A percentile compares a stretch with the other conserved stretches of the same genome.
These are phyloP conservation scores for Rhynchonycteris naso DNA, from an alignment of 2,797 vertebrate species.

Conservation along the genomic window DNA sequence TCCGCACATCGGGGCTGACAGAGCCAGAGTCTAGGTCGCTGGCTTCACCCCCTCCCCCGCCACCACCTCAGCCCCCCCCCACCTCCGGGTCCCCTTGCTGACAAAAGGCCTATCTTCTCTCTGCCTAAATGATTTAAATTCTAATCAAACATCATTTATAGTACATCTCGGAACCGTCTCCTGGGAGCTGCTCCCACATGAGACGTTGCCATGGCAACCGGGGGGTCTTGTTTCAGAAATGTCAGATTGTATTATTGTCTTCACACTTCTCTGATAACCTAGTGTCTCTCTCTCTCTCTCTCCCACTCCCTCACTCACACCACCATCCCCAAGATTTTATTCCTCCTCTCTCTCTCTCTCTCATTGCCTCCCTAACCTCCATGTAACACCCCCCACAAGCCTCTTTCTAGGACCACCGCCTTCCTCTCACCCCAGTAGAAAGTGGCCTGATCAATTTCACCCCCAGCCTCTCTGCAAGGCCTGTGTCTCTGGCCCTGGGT, in stretches of 20 bases:
- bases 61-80: slow-evolving; percentile 16
- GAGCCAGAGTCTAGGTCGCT: slow-evolving; percentile 64
- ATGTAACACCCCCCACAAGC: background rate
- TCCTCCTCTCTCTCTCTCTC: slow-evolving; percentile 27
- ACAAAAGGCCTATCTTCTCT: slow-evolving; percentile 92
- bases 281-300: slow-evolving; percentile 86
- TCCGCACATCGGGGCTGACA: slow-evolving; percentile 48
- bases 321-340: background rate
- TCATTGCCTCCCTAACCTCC: background rate
- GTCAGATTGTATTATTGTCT: slow-evolving; percentile 99
- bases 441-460: slow-evolving; percentile 7
- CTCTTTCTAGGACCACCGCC: slow-evolving; percentile 8
- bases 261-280: slow-evolving; percentile 97
- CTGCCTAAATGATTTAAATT: slow-evolving; percentile 96
- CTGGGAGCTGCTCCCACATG: slow-evolving; percentile 93
- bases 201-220: slow-evolving; percentile 97
- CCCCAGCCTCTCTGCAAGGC: slow-evolving; percentile 1
- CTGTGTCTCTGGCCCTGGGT: slow-evolving; percentile 31
- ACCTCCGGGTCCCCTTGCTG: slow-evolving; percentile 84
- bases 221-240: slow-evolving; percentile 99
- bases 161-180: slow-evolving; percentile 93
- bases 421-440: background rate
- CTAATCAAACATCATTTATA: slow-evolving; percentile 99
- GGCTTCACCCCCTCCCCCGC: slow-evolving; percentile 77
- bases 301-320: background rate